These are phyloP conservation scores for Aproaerema taeniolella DNA, from an alignment of 2,888 invertebrate genomes.

Conservation along the genomic window DNA sequence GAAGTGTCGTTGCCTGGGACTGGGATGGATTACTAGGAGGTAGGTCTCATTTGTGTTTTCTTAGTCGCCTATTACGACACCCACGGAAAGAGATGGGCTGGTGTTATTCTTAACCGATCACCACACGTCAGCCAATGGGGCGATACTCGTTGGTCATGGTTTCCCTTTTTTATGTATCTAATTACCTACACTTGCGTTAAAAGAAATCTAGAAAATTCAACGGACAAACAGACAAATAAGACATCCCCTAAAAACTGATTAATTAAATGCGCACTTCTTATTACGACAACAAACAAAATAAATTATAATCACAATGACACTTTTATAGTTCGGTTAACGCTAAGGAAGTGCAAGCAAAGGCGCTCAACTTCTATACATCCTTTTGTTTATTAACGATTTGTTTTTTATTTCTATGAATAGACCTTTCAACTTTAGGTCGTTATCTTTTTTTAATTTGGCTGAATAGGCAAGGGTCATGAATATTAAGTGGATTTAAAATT, in stretches of 20 bases:
- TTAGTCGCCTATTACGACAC: too few species aligned
- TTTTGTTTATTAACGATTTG: slow-evolving; percentile 16
- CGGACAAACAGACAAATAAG: too few species aligned
- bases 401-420: slow-evolving; percentile 17
- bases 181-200: too few species aligned
- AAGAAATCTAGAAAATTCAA: too few species aligned
- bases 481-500: slow-evolving; percentile 7
- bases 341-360: slow-evolving; percentile 11
- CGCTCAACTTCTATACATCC: slow-evolving; percentile 1
- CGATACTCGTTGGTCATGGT: too few species aligned
- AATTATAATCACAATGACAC: slow-evolving; percentile 18
- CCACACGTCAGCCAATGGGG: too few species aligned
- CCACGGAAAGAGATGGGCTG: too few species aligned
- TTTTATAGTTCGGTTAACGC: slow-evolving; percentile 18
- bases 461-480: slow-evolving; percentile 12
- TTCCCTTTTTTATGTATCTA: too few species aligned
- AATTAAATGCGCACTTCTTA: slow-evolving; percentile 13
- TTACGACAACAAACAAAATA: slow-evolving; percentile 15
- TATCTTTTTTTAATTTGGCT: slow-evolving; percentile 9
- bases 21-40: too few species aligned
- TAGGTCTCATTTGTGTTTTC: too few species aligned
- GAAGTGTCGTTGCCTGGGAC: too few species aligned
- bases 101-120: too few species aligned
- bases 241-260: slow-evolving; percentile 4
- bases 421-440: slow-evolving; percentile 8